A percentile compares a stretch with the other conserved stretches of the same genome.
phyloP scores from a whole-genome alignment of 2,888 invertebrate genomes.

The Eilema depressum region DNA sequence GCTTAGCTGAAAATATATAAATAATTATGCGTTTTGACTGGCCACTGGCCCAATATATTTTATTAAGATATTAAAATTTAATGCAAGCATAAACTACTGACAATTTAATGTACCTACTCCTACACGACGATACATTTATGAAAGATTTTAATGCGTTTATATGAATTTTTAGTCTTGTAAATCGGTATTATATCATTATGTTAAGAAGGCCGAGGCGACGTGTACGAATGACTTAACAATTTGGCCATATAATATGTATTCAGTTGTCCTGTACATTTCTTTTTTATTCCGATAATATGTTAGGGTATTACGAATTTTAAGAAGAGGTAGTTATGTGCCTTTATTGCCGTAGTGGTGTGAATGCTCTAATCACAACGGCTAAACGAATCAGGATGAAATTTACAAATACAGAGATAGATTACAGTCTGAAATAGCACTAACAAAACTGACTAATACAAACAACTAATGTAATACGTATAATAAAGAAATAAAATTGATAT shows the following conservation, averaged over 20 bases:
- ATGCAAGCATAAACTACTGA: conserved; percentile 32
- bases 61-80: not conserved
- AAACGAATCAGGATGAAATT: too few relatives aligned
- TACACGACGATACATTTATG: conserved; percentile 56
- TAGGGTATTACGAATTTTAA: not conserved
- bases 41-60: not conserved
- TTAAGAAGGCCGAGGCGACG: conserved; percentile 42
- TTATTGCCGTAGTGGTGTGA: too few relatives aligned
- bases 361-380: too few relatives aligned
- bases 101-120: conserved; percentile 49
- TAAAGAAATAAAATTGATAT: too few relatives aligned
- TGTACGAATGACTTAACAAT: conserved; percentile 17
- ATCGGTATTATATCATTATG: conserved; percentile 42
- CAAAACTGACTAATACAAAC: too few relatives aligned
- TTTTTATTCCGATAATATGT: not conserved
- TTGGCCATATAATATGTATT: not conserved
- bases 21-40: not conserved
- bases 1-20: not conserved
- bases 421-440: too few relatives aligned
- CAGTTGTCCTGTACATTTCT: not conserved
- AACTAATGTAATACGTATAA: too few relatives aligned
- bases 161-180: conserved; percentile 42
- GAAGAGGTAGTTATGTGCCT: not conserved
- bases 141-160: conserved; percentile 63
- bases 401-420: too few relatives aligned